Percentiles rank a stretch among this genome's conserved stretches.
Conservation (phyloP, 2,888 invertebrate genomes). For the Limnephilus marmoratus region DNA sequence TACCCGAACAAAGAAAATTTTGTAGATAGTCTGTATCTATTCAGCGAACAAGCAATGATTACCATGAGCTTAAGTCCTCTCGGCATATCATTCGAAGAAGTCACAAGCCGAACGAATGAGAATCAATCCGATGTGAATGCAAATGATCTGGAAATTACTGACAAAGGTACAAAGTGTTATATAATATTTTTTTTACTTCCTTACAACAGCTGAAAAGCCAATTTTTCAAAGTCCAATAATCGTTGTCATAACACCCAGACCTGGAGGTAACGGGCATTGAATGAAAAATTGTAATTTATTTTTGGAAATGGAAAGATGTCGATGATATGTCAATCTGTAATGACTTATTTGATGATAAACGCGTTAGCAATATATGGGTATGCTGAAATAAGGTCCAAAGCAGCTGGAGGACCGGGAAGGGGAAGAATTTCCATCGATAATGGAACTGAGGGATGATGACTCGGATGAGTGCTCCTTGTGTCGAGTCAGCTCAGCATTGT, state of each 20-base stretch:
- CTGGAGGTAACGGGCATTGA: not conserved
- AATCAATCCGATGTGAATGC: not conserved
- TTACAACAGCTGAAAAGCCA: not conserved
- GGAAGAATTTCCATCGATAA: not conserved
- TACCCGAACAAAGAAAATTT: not conserved
- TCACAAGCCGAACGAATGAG: not conserved
- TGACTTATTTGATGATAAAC: not conserved
- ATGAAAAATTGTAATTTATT: not conserved
- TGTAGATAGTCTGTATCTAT: not conserved
- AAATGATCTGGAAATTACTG: not conserved
- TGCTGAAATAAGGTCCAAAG: not conserved
- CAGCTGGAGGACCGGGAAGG: not conserved
- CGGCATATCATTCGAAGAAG: not conserved
- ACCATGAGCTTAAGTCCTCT: not conserved
- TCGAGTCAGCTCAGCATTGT: not conserved
- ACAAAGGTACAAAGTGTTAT: not conserved
- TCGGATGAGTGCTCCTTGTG: not conserved
- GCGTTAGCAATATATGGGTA: not conserved
- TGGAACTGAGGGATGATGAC: not conserved
- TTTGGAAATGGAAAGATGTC: not conserved
- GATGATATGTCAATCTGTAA: not conserved
- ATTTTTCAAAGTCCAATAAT: not conserved
- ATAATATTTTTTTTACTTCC: not conserved
- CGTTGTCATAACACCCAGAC: not conserved
- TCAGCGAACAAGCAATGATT: conserved; percentile 2